Evolutionary conservation across 1,140 invertebrate species (phyloP).

Genomic region (Trigoniulus corallinus): DNA sequence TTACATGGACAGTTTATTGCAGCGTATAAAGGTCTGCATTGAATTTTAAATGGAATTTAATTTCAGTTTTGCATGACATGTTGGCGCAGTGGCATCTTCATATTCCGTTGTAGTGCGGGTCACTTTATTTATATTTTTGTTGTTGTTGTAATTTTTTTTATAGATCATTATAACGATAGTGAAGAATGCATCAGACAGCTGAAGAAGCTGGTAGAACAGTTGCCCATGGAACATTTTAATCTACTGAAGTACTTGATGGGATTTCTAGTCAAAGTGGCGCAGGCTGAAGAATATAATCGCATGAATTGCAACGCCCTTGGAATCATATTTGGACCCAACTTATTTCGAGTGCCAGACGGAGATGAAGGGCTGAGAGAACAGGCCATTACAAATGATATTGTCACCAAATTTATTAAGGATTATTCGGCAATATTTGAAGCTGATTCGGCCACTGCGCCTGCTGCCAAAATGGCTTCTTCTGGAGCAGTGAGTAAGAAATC

Average conservation of each 20-base stretch:
- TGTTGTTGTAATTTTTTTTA: conserved; percentile 12
- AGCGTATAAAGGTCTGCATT: conserved; percentile 19
- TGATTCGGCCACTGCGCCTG: conserved; percentile 2
- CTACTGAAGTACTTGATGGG: conserved; percentile 1
- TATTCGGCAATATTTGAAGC: conserved; percentile 24
- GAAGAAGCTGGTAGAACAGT: conserved; percentile 4
- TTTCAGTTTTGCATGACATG: conserved; percentile 7
- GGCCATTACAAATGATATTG: conserved; percentile 27
- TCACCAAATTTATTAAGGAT: conserved; percentile 25
- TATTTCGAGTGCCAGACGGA: conserved; percentile 14
- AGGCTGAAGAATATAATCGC: neutral
- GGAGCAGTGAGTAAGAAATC: neutral
- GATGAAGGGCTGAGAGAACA: conserved; percentile 26
- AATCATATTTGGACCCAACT: conserved; percentile 5
- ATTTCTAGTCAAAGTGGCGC: conserved; percentile 1
- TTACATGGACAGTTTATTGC: conserved; percentile 22
- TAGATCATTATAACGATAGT: neutral
- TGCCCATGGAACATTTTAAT: conserved; percentile 5
- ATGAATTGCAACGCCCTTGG: conserved; percentile 1
- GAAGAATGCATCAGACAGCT: conserved; percentile 2
- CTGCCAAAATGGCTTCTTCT: neutral
- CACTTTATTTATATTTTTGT: too few species aligned
- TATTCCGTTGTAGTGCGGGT: too few species aligned
- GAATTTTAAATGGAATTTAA: too few species aligned
- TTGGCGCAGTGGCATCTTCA: conserved; percentile 6